Evolutionary conservation across 1,140 invertebrate genomes (phyloP).

Genomic region (Drosophila sp.): DNA sequence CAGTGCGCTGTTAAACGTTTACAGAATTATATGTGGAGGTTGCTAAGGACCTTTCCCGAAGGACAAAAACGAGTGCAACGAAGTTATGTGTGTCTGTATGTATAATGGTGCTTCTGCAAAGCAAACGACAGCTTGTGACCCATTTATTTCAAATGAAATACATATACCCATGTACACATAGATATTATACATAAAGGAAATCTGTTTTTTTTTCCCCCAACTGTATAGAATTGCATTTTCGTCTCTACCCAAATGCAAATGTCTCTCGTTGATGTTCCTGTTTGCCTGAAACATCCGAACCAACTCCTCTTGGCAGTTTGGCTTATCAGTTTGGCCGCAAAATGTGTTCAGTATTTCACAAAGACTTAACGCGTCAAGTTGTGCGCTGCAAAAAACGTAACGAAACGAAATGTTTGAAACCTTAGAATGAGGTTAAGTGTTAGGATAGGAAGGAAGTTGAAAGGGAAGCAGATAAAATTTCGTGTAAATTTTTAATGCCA

Average conservation of each 20-base stretch:
- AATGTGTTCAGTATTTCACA: constrained; percentile 45
- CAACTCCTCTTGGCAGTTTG: constrained; percentile 12
- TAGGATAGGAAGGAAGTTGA: neutral
- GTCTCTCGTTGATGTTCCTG: constrained; percentile 30
- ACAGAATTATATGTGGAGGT: constrained; percentile 25
- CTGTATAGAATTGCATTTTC: constrained; percentile 12
- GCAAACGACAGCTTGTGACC: constrained; percentile 65
- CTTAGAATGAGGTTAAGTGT: constrained; percentile 2
- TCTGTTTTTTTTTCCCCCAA: constrained; percentile 11
- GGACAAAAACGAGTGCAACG: constrained; percentile 67
- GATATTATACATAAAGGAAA: constrained; percentile 17
- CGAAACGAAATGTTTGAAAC: neutral
- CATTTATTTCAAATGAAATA: constrained; percentile 42
- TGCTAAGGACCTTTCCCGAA: constrained; percentile 55
- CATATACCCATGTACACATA: constrained; percentile 5
- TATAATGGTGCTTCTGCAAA: constrained; percentile 21
- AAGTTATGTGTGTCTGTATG: constrained; percentile 30
- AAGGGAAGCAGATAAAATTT: constrained; percentile 11
- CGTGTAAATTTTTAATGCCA: constrained; percentile 5
- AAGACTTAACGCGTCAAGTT: constrained; percentile 53
- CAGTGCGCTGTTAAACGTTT: constrained; percentile 15
- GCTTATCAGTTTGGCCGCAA: constrained; percentile 52
- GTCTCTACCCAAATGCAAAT: constrained; percentile 35
- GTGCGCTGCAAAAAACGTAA: constrained; percentile 11
- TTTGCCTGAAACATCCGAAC: constrained; percentile 25